These are phyloP conservation scores for Syngnathus rostellatus DNA, from an alignment of 2,797 vertebrate genomes.

Conservation along the genomic window DNA sequence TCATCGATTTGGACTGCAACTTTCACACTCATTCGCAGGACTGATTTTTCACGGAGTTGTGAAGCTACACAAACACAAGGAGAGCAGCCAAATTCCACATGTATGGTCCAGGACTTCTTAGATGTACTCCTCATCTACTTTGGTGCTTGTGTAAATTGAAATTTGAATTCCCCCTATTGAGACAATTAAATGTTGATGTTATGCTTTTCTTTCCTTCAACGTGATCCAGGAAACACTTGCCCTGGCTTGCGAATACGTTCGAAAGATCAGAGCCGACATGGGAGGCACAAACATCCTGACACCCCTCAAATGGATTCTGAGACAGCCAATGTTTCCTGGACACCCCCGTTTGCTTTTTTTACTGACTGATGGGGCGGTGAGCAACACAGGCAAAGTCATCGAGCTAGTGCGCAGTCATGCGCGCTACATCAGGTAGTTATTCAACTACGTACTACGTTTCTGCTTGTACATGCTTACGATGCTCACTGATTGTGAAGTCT, in stretches of 20 bases:
- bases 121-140: no score
- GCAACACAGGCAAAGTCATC: conserved; percentile 83
- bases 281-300: conserved; percentile 81
- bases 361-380: conserved; percentile 73
- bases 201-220: neutral
- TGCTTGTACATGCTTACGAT: conserved; percentile 4
- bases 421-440: conserved; percentile 75
- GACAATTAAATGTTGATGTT: neutral
- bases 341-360: conserved; percentile 88
- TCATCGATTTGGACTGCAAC: no score
- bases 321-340: conserved; percentile 78
- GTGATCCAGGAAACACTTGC: conserved; percentile 75
- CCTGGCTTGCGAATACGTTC: conserved; percentile 78
- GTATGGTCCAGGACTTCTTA: neutral
- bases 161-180: neutral
- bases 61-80: neutral
- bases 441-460: conserved; percentile 7
- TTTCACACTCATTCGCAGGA: no score
- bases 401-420: conserved; percentile 81
- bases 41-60: neutral
- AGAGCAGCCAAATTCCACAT: neutral
- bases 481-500: conserved; percentile 11
- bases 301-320: conserved; percentile 81
- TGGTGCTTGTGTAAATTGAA: neutral
- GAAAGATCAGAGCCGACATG: conserved; percentile 80